These are phyloP conservation scores for Sclerodermus sp. DNA, from an alignment of 2,888 invertebrate species.

Conservation along the genomic window DNA sequence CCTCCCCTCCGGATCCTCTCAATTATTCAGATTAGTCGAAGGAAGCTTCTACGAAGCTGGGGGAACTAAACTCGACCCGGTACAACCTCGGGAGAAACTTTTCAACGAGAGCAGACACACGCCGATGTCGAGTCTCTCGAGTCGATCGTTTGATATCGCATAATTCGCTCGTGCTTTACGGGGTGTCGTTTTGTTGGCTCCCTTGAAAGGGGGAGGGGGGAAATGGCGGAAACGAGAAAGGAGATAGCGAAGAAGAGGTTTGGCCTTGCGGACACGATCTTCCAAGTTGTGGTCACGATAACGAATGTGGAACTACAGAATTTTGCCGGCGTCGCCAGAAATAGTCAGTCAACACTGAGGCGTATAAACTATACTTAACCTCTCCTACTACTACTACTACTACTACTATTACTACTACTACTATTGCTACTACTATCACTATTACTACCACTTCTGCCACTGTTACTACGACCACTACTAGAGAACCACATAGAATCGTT, in stretches of 20 bases:
- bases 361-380: slow-evolving; percentile 38
- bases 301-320: slow-evolving; percentile 54
- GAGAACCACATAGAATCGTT: not conserved
- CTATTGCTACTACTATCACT: slow-evolving; percentile 14
- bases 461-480: not conserved
- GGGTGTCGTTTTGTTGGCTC: too few relatives aligned
- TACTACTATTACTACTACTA: slow-evolving; percentile 12
- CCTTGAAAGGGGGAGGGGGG: slow-evolving; percentile 2
- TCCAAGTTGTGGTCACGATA: slow-evolving; percentile 45
- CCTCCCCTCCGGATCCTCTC: too few relatives aligned
- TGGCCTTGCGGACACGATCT: slow-evolving; percentile 43
- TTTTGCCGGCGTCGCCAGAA: slow-evolving; percentile 50
- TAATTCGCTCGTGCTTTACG: too few relatives aligned
- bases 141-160: too few relatives aligned
- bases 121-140: too few relatives aligned
- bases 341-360: slow-evolving; percentile 39
- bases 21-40: too few relatives aligned
- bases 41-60: too few relatives aligned
- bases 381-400: slow-evolving; percentile 10
- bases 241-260: slow-evolving; percentile 19
- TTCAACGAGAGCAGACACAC: too few relatives aligned
- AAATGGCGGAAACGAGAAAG: slow-evolving; percentile 11
- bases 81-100: too few relatives aligned
- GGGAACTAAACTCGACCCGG: too few relatives aligned
- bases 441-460: slow-evolving; percentile 7